These are phyloP conservation scores for Manis pentadactyla DNA, from an alignment of 2,797 vertebrate species.

Conservation along the genomic window DNA sequence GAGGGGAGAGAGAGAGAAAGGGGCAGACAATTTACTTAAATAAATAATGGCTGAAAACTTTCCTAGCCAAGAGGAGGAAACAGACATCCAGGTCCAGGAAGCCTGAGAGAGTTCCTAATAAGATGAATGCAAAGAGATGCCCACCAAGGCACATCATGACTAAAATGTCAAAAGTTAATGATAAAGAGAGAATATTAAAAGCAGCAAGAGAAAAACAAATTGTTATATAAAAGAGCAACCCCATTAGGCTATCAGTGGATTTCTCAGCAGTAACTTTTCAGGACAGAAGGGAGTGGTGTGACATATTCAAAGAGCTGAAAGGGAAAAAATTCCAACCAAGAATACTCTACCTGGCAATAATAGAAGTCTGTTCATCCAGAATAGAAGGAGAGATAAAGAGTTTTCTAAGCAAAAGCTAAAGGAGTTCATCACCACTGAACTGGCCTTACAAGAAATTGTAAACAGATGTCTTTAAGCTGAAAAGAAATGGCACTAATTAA, in stretches of 20 bases:
- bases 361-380: no score
- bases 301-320: no score
- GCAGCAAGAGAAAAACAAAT: not conserved
- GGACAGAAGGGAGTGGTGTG: no score
- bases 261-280: no score
- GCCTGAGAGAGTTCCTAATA: not conserved
- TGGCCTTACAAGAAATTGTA: no score
- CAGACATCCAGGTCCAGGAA: not conserved
- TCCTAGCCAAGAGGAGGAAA: not conserved
- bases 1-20: not conserved
- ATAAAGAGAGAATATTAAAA: not conserved
- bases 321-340: no score
- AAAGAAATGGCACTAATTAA: no score
- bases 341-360: no score
- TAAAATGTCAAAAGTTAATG: not conserved
- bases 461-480: no score
- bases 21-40: not conserved
- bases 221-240: not conserved
- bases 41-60: not conserved
- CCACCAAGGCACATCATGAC: not conserved
- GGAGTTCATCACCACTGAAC: no score
- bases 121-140: not conserved
- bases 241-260: not conserved
- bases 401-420: no score
- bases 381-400: no score